Evolutionary conservation across 2,888 invertebrate genomes (phyloP), one percentile per base, ranked within the genome.

Genomic region (Andrena bicolor): DNA sequence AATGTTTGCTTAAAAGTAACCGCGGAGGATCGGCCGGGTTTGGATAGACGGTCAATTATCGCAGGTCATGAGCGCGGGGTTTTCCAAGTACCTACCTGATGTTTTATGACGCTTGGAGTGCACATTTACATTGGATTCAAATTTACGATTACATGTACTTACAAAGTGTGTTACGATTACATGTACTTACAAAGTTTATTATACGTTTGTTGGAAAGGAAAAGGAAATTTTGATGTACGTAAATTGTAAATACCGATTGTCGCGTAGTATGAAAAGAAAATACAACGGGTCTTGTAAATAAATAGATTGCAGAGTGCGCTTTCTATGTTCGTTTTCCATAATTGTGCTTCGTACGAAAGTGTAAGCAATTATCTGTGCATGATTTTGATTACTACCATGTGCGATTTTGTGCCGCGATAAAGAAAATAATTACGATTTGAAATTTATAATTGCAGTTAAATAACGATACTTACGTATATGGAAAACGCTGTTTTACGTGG

Each of bases 21-120:
- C 20, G 13, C 1, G 58, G 64, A 26, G 30, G 53, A 49, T 20
- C 53, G 23, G 35, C 58, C 58, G 16, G 41, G 61, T 63, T 41
- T 16, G n/a, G n/a, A 48, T 53, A 16, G 63, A 78, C 72, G 28
- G 56, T 65, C 60, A 66, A 80, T 82, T 74, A 65, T 65, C 53
- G 64, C 26, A 63, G 58, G 68, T 85, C 83, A 85, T 80, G 77
- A 85, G 86, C 49, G 74, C 70, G 60, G 41, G 32, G 64, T 58
- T 71, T 82, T 80, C 4, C 2, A 26, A 48, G 20, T 68, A 20
- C 23, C 30, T 68, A 20, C 23, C 30, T 64, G 49, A 64, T 23
- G 41, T 53, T 53, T 49, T 63, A 32, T 10, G 51, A 51, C 53
- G 23, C 16, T 32, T n/a, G 7, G 56, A 63, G 61, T 66, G 63